phyloP scores from a whole-genome alignment of 2,113 vertebrate species.

The Vulpes vulpes region DNA sequence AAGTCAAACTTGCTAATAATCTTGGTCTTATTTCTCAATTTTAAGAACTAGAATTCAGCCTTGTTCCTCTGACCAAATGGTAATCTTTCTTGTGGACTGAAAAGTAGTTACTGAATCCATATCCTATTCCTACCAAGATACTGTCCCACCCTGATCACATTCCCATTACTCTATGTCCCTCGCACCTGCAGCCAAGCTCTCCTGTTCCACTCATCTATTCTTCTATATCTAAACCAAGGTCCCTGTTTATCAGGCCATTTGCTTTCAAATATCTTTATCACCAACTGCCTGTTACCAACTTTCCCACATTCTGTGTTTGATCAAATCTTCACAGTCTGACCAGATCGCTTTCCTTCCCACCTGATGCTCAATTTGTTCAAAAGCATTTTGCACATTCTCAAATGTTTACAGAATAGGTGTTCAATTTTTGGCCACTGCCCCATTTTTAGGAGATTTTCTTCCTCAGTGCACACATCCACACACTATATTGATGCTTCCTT shows the following conservation, averaged over 20 bases:
- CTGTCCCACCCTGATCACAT: background rate
- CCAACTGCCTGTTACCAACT: background rate
- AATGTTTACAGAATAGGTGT: background rate
- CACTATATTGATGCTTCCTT: background rate
- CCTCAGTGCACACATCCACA: background rate
- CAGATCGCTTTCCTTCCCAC: background rate
- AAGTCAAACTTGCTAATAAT: background rate
- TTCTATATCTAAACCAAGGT: background rate
- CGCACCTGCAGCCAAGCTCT: background rate
- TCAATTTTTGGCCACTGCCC: background rate
- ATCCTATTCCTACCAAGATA: background rate
- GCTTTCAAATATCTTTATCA: background rate
- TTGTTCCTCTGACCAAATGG: background rate
- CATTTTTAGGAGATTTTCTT: background rate
- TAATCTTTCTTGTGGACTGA: background rate
- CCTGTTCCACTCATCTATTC: background rate
- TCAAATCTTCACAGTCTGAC: background rate
- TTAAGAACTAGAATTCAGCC: background rate
- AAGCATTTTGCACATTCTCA: background rate
- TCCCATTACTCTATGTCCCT: background rate
- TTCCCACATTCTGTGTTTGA: background rate
- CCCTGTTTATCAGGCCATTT: background rate
- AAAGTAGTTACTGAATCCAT: background rate
- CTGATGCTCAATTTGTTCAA: background rate
- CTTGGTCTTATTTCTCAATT: background rate